Evolutionary conservation across 2,888 invertebrate species (phyloP), one percentile per base, ranked within the genome.

Genomic region (Eupeodes luniger): DNA sequence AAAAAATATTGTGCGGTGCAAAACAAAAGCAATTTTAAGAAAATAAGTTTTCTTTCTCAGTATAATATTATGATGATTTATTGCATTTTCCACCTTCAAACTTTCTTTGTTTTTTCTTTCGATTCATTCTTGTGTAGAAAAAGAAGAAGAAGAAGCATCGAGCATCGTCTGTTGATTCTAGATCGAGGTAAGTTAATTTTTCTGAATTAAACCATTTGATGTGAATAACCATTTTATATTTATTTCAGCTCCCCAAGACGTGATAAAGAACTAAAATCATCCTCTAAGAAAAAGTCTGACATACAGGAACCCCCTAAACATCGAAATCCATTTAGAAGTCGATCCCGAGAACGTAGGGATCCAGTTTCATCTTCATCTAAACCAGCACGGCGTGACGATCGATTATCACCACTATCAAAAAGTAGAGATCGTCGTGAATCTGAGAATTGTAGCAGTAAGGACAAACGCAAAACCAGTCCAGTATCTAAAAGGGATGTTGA

Each of bases 121-220:
- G 27, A 86, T 69, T 85, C 47, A 55, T 77, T 59, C 84, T 75
- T 76, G 72, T 69, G 74, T 69, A 88, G 85, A 89, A 85, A 55
- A 93, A 95, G 93, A 95, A 95, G 94, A 95, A 94, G 91, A 94
- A 94, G 94, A 95, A 95, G 93, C 94, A 94, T 89, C 91, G 92
- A 72, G 94, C 94, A 88, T 94, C 94, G 79, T 93, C 94, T 59
- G 94, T 94, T 69, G 95, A 94, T 91, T 95, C 95, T 36, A 93
- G 94, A 90, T 94, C 95, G 89, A 95, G 95, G 95, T 95, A 92
- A 91, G 91, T 90, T 79, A 44, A 62, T 11, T 51, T 57, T 5
- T 1, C 40, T 53, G 11, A 40, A 59, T 36, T 47, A 19, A 27
- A 36, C 12, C 9, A 1, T 47, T 7, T 36, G 27, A 27, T 4